Evolutionary conservation across 1,140 invertebrate genomes (phyloP).

Genomic region (Lethrus apterus): DNA sequence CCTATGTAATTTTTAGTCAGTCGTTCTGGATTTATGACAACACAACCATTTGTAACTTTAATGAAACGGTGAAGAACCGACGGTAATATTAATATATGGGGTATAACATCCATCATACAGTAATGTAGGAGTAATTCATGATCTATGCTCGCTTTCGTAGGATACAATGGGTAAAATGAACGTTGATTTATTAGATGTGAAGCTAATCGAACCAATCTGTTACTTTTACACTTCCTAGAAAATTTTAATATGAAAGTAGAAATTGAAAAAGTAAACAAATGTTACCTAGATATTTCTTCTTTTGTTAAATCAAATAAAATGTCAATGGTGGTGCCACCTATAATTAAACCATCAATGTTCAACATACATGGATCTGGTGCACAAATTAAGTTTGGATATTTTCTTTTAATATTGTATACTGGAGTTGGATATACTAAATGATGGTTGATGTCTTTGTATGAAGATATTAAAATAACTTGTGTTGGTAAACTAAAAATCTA

Average conservation of each 20-base stretch:
- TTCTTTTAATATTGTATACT: conserved; percentile 49
- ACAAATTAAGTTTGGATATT: conserved; percentile 50
- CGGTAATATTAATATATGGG: conserved; percentile 77
- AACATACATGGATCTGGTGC: conserved; percentile 70
- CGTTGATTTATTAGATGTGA: conserved; percentile 70
- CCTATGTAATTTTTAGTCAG: conserved; percentile 60
- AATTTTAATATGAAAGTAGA: not conserved
- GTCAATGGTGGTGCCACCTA: conserved; percentile 77
- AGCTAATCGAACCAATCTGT: conserved; percentile 63
- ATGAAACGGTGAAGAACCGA: conserved; percentile 78
- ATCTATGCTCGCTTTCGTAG: conserved; percentile 65
- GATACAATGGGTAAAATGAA: conserved; percentile 75
- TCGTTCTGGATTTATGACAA: conserved; percentile 79
- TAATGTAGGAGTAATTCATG: conserved; percentile 59
- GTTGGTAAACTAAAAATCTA: conserved; percentile 52
- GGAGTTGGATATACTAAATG: conserved; percentile 75
- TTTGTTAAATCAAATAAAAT: conserved; percentile 70
- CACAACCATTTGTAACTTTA: conserved; percentile 68
- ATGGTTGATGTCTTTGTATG: conserved; percentile 67
- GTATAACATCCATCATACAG: conserved; percentile 58
- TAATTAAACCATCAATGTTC: conserved; percentile 63
- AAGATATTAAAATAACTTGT: conserved; percentile 67
- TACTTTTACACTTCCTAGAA: not conserved
- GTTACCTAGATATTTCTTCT: conserved; percentile 54
- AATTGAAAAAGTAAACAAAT: not conserved